Percentiles rank a stretch among this genome's conserved stretches.
These are phyloP conservation scores for Drosophila nigromelanica DNA, from an alignment of 1,140 invertebrate species.

Conservation along the genomic window DNA sequence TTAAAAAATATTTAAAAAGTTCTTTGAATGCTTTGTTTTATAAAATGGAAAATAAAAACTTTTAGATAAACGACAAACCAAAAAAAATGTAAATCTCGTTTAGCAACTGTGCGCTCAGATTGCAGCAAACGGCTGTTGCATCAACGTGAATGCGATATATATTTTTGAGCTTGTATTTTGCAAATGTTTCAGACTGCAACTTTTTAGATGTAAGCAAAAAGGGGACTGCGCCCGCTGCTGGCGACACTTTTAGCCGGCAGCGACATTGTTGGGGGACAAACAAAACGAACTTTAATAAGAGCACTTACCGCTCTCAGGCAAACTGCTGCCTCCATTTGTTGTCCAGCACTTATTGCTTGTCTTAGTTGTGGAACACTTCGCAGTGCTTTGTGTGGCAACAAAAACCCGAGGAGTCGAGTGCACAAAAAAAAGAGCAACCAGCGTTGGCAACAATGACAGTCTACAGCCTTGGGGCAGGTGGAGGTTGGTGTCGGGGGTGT, in stretches of 20 bases:
- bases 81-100: constrained; percentile 10
- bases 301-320: constrained; percentile 48
- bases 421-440: constrained; percentile 43
- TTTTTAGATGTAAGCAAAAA: constrained; percentile 9
- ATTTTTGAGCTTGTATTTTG: constrained; percentile 4
- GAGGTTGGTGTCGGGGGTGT: too few relatives aligned
- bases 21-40: too few relatives aligned
- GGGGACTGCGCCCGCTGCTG: constrained; percentile 40
- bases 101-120: constrained; percentile 5
- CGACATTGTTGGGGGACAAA: constrained; percentile 68
- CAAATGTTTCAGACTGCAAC: constrained; percentile 19
- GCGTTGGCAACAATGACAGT: constrained; percentile 66
- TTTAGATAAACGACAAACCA: not conserved
- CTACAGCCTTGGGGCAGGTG: constrained; percentile 59
- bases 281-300: constrained; percentile 80
- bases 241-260: constrained; percentile 55
- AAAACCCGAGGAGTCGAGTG: constrained; percentile 33
- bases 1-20: too few relatives aligned
- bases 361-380: constrained; percentile 39
- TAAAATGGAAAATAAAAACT: too few relatives aligned
- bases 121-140: constrained; percentile 13
- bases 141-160: constrained; percentile 5
- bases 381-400: constrained; percentile 61
- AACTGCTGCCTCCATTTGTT: constrained; percentile 4
- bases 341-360: constrained; percentile 25